Base-by-base conservation (phyloP, 2,113 vertebrate genomes). In the Trematomus loennbergii region DNA sequence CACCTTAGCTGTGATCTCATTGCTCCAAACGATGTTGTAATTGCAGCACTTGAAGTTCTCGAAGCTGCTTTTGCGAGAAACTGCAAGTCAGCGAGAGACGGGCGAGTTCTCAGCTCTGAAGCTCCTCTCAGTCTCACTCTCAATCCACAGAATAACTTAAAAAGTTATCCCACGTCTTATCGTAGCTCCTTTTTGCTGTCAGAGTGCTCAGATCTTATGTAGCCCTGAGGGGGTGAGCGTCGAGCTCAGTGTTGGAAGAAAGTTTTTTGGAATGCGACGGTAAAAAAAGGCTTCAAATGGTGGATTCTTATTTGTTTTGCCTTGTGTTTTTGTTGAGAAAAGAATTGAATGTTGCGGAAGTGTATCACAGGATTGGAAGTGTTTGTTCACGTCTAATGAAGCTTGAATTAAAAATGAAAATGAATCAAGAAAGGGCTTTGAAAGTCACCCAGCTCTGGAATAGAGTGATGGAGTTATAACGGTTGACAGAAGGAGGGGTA, bases 1-100 rank as follows among this genome's bases (percentile, higher is more conserved):
- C 66, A 60, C 64, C 18, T 3, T 55, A 73, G 55, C 57, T 61
- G 25, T 49, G 63, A 33, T 40, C 72, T 70, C 43, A 75, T 84
- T 59, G 48, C n/a, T 40, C 65, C 68, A 80, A 60, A 77, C 76
- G 1, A 0, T 1, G 53, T 82, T 82, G 79, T 82, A 86, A 89
- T 89, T 82, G 78, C 50, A 20, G 59, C 20, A 22, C 63, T 80
- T 78, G 25, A 54, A 22, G 48, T 45, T 55, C 81, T 63, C 45
- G 18, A 81, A 63, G 33, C 17, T 60, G 4, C 53, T 48, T 45
- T 7, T 2, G 8, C 46, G 5, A 15, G 18, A 49, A 68, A n/a
- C 25, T 53, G 40, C 12, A 49, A 78, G 69, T 49, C 69, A 33
- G 49, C 22, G n/a, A 48, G 46, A 74, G 69, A 66, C 22, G 11